Evolutionary conservation across 2,888 invertebrate species (phyloP), one percentile per base, ranked within the genome.

Genomic region (Thumatha senex): DNA sequence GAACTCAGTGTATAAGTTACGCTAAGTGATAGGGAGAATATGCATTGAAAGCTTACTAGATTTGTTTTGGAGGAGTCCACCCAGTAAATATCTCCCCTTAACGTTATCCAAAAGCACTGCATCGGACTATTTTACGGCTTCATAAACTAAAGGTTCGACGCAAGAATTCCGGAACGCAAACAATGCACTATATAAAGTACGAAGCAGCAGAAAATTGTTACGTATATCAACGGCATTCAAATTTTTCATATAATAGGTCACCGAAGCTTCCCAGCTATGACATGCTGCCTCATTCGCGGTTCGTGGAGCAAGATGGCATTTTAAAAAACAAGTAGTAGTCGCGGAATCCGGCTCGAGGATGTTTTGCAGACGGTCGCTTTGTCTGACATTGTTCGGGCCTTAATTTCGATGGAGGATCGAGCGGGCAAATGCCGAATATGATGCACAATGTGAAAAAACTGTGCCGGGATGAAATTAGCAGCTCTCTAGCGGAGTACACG

Each of bases 281-380:
- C 88, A 87, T 84, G 83, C 84, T 86, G 80, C 77, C 80, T 89
- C 86, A 88, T 89, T 89, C 89, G 86, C 72, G 83, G 82, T 79
- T 85, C 86, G 84, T 79, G 81, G 75, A 85, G 79, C 84, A 82
- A 86, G 82, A 82, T 82, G 84, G 75, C 82, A 75, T 72, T 80
- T 88, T 83, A 86, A 92, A 91, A 90, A 90, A 86, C 84, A 77
- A 74, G 80, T 85, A 79, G 78, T 70, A 80, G 80, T 76, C 79
- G 77, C 78, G 89, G 91, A 89, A 91, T 90, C 88, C 88, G 85
- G 89, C 82, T 76, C 79, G 70, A 70, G 81, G 76, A 89, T 90
- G 91, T 90, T 90, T 91, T 90, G 89, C 82, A 69, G 90, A 90
- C 91, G 91, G 90, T 72, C 82, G 91, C 91, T 91, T 92, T 92